Conservation (phyloP, 2,113 vertebrate species). For the Erpornis zantholeuca region DNA sequence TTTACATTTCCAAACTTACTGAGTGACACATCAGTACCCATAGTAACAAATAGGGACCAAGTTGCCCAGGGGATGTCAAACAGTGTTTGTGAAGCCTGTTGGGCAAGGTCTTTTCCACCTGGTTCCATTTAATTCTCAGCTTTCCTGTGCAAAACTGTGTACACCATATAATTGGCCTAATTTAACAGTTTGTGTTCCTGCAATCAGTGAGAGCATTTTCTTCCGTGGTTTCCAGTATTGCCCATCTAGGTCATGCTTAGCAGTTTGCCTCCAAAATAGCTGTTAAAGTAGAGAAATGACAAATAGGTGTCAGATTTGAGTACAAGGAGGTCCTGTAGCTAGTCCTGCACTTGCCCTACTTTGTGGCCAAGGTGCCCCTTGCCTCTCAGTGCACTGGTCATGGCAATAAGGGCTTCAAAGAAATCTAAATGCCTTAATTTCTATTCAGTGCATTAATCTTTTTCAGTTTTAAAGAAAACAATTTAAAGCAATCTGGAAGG, state of each 20-base stretch:
- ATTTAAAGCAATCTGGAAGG: conserved; percentile 36
- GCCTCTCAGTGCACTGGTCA: neutral
- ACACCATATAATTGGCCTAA: neutral
- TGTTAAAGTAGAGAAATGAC: neutral
- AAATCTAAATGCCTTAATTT: neutral
- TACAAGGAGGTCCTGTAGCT: neutral
- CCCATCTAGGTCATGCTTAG: neutral
- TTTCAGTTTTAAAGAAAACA: conserved; percentile 29
- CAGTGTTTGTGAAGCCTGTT: neutral
- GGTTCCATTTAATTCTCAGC: neutral
- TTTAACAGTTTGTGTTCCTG: neutral
- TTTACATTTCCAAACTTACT: neutral
- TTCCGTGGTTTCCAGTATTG: neutral
- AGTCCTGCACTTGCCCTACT: neutral
- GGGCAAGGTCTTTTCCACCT: neutral
- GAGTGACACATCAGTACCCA: neutral
- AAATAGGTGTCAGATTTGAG: neutral
- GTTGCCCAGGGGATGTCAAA: neutral
- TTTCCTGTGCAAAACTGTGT: neutral
- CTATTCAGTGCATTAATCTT: neutral
- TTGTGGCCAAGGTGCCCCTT: neutral
- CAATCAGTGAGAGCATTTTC: neutral
- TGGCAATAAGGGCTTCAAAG: conserved; percentile 18
- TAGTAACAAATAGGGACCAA: neutral
- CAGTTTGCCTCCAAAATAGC: neutral